These are phyloP conservation scores for Tribolium freemani DNA, from an alignment of 2,888 invertebrate species.

Conservation along the genomic window DNA sequence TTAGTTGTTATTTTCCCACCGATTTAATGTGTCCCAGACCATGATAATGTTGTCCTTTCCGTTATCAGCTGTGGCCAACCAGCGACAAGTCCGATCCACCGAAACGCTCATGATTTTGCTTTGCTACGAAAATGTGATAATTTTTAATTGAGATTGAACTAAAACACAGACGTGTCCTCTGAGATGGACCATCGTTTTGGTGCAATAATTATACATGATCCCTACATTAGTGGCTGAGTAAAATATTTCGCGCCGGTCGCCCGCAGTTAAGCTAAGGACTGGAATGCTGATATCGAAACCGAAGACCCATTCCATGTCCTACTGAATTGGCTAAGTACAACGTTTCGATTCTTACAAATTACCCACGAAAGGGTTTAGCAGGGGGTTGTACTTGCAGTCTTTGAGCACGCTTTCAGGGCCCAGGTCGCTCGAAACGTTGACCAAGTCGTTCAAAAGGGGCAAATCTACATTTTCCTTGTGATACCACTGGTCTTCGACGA, in stretches of 20 bases:
- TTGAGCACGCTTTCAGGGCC: constrained; percentile 20
- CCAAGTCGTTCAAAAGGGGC: not conserved
- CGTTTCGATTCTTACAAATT: not conserved
- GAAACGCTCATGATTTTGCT: constrained; percentile 70
- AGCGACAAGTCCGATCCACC: constrained; percentile 70
- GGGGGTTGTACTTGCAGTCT: constrained; percentile 18
- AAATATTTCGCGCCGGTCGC: constrained; percentile 70
- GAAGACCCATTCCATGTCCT: constrained; percentile 33
- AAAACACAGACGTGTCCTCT: constrained; percentile 77
- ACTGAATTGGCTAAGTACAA: not conserved
- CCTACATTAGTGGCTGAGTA: constrained; percentile 77
- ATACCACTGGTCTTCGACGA: not conserved
- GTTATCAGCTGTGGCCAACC: constrained; percentile 74
- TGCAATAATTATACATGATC: constrained; percentile 76
- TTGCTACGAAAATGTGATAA: constrained; percentile 65
- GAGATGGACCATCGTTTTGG: constrained; percentile 73
- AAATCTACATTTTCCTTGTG: not conserved
- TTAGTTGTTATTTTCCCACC: constrained; percentile 3
- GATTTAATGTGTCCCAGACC: constrained; percentile 71
- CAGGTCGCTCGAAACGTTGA: constrained; percentile 2
- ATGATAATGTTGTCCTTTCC: constrained; percentile 72
- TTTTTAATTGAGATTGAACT: not conserved
- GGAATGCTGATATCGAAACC: constrained; percentile 32
- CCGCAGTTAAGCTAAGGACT: constrained; percentile 66
- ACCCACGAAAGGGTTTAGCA: constrained; percentile 30